Evolutionary conservation across 2,888 invertebrate species (phyloP), one percentile per base, ranked within the genome.

Genomic region (Caenorhabditis sp.): DNA sequence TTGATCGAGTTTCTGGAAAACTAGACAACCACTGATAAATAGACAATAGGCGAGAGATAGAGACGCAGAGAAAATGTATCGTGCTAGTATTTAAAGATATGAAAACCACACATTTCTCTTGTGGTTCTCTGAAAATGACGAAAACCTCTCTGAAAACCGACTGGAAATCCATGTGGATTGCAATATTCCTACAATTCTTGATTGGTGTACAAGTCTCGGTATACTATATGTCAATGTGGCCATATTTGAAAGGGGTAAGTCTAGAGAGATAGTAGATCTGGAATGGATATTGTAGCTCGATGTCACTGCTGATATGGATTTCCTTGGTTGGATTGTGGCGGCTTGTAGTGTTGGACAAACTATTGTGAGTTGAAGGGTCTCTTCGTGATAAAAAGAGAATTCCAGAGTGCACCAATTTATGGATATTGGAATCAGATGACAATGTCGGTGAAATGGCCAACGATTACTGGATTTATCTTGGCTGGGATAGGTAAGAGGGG

Each of bases 391-490:
- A 17, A 43, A 43, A 17, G 17, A 43, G 14, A 17, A 10, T 43
- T 71, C 21, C 63, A 77, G 69, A 66, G 74, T 0, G 70, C 68
- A 43, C 80, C 80, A 1, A 53, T 80, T 56, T 76, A 77, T 38
- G 80, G 80, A 3, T 59, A 54, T 8, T 80, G 80, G 80, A 80
- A 78, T 60, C 80, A 80, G 36, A 69, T 63, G 20, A 78, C 70
- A 5, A 53, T 78, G 20, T 74, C 77, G 0, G 71, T 71, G 31
- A 72, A 68, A 52, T 63, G 62, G 56, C 80, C 80, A 14, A 75
- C 75, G 0, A 65, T 74, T 20, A 69, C 65, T 26, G 80, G 80
- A 50, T 72, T 80, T 59, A 38, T 73, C 23, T 67, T 74, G n/a
- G 69, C 77, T 3, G 77, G 74, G 3, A 31, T 72, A 1, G 80